Evolutionary conservation across 2,888 invertebrate genomes (phyloP).

Genomic region (Diploptera punctata): DNA sequence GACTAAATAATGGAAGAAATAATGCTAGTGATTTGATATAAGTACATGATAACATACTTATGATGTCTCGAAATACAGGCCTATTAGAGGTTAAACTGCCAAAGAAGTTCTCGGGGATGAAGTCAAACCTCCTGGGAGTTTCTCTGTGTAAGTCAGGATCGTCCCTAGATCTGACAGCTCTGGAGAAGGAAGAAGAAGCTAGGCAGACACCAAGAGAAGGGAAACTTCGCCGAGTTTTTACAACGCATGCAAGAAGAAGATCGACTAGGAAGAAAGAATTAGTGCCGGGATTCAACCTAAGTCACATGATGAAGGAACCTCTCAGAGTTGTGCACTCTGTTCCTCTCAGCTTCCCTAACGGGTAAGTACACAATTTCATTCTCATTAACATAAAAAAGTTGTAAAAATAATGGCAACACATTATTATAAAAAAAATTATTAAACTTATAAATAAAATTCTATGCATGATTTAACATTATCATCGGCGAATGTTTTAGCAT

Average conservation of each 20-base stretch:
- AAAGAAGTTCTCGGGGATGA: too few species aligned
- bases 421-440: too few species aligned
- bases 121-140: too few species aligned
- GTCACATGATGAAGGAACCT: constrained; percentile 53
- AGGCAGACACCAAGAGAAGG: constrained; percentile 45
- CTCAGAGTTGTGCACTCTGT: constrained; percentile 53
- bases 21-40: too few species aligned
- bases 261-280: constrained; percentile 46
- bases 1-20: too few species aligned
- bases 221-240: constrained; percentile 52
- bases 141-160: constrained; percentile 48
- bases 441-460: too few species aligned
- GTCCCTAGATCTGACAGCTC: constrained; percentile 47
- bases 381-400: not conserved
- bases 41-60: too few species aligned
- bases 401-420: too few species aligned
- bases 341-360: constrained; percentile 52
- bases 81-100: too few species aligned
- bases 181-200: constrained; percentile 43
- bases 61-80: too few species aligned
- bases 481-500: too few species aligned
- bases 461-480: too few species aligned
- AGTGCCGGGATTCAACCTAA: constrained; percentile 50
- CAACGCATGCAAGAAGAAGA: constrained; percentile 49
- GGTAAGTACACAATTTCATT: constrained; percentile 48